Percentiles rank a stretch among this genome's conserved stretches.
These are phyloP conservation scores for Grammatotria lemairii DNA, from an alignment of 2,113 vertebrate genomes.

Conservation along the genomic window DNA sequence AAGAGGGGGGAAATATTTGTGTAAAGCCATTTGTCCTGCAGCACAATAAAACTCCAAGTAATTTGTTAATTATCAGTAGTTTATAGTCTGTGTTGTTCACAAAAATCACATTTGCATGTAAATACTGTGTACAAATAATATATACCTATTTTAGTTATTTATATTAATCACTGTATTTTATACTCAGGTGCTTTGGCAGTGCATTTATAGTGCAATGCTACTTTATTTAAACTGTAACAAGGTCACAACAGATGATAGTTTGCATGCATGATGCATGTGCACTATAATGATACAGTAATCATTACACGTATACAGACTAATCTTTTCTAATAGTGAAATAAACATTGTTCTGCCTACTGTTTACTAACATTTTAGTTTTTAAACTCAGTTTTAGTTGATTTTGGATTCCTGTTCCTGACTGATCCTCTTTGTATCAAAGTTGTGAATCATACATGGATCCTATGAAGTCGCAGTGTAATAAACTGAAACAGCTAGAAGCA, in stretches of 20 bases:
- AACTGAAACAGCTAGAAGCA: not conserved
- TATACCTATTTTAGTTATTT: not conserved
- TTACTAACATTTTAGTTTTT: not conserved
- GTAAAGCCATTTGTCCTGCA: not conserved
- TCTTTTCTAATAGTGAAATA: not conserved
- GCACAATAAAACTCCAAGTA: not conserved
- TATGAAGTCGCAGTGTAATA: not conserved
- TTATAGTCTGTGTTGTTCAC: not conserved
- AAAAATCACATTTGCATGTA: not conserved
- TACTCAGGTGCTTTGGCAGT: accelerated
- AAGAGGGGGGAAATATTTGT: not conserved
- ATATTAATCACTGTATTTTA: not conserved
- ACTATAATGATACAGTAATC: not conserved
- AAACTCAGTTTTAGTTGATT: not conserved
- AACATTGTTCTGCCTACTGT: not conserved
- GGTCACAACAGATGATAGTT: not conserved
- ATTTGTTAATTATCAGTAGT: not conserved
- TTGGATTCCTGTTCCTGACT: not conserved
- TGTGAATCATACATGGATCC: not conserved
- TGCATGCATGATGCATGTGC: no score
- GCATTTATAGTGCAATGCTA: not conserved
- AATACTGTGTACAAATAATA: not conserved
- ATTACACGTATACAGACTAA: not conserved
- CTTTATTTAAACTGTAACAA: not conserved
- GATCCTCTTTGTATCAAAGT: not conserved